phyloP scores from a whole-genome alignment of 1,140 invertebrate species.

The Polypedilum pembai region DNA sequence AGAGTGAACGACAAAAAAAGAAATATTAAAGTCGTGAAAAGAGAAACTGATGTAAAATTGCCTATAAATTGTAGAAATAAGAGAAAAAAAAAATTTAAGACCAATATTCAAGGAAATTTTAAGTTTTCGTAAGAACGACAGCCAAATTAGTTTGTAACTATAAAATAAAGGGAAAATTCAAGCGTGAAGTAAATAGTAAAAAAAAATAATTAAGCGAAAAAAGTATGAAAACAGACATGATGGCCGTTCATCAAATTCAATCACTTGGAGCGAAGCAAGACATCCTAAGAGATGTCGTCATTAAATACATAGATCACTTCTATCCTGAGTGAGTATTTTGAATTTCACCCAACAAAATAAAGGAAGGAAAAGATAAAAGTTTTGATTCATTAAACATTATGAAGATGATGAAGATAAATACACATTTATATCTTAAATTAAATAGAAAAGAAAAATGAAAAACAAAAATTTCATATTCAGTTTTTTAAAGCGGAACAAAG shows the following conservation, averaged over 20 bases:
- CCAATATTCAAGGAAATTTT: too few relatives aligned
- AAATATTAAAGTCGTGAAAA: background rate
- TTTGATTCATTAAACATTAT: background rate
- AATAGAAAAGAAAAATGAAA: background rate
- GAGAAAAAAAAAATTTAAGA: too few relatives aligned
- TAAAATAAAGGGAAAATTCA: too few relatives aligned
- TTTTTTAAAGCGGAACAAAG: too few relatives aligned
- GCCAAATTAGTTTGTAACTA: too few relatives aligned
- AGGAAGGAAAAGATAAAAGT: too few relatives aligned
- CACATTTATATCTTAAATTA: background rate
- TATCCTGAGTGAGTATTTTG: conserved; percentile 52
- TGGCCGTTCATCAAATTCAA: conserved; percentile 50
- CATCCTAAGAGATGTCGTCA: conserved; percentile 54
- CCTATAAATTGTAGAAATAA: too few relatives aligned
- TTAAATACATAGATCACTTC: conserved; percentile 59
- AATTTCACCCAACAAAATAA: background rate
- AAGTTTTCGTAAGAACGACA: too few relatives aligned
- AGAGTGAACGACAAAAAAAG: conserved; percentile 18
- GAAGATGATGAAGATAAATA: background rate
- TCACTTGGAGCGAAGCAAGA: conserved; percentile 57
- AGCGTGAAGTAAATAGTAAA: background rate
- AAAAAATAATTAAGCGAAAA: conserved; percentile 34
- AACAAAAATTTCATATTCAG: background rate
- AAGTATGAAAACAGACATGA: conserved; percentile 39
- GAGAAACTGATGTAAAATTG: too few relatives aligned